A percentile compares a stretch with the other conserved stretches of the same genome.
Evolutionary conservation across 2,888 invertebrate genomes (phyloP).

Genomic region (Drosophila multiciliata): DNA sequence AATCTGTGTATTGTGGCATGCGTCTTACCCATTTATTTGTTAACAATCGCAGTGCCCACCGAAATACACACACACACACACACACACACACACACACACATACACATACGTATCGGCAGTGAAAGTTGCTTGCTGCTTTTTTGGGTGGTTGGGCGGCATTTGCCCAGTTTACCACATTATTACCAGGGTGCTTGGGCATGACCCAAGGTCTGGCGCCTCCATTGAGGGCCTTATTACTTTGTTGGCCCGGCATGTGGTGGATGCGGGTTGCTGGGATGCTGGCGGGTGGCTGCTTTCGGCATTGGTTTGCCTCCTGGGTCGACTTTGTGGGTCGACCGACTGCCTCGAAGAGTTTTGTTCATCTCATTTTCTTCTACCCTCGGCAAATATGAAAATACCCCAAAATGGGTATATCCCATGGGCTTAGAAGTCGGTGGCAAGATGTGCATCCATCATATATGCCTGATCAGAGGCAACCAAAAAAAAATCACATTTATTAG

Average conservation of each 20-base stretch:
- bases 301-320: conserved; percentile 27
- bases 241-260: conserved; percentile 22
- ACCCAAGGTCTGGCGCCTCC: conserved; percentile 75
- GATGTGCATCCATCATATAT: not conserved
- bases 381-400: not conserved
- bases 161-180: conserved; percentile 76
- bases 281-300: conserved; percentile 11
- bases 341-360: conserved; percentile 57
- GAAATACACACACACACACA: conserved; percentile 15
- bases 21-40: conserved; percentile 58
- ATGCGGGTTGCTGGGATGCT: not conserved
- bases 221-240: conserved; percentile 75
- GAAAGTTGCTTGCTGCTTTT: conserved; percentile 12
- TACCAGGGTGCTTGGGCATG: conserved; percentile 74
- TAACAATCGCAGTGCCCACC: conserved; percentile 46
- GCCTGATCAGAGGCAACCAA: not conserved
- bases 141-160: conserved; percentile 27
- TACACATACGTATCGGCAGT: not conserved
- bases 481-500: not conserved
- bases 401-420: not conserved
- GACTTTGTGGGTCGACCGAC: conserved; percentile 23
- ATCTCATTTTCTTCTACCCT: conserved; percentile 62
- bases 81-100: not conserved
- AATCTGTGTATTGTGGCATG: conserved; percentile 36
- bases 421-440: not conserved